A percentile compares a stretch with the other conserved stretches of the same genome.
These are phyloP conservation scores for Drosophila antonietae DNA, from an alignment of 2,888 invertebrate genomes.

Conservation along the genomic window DNA sequence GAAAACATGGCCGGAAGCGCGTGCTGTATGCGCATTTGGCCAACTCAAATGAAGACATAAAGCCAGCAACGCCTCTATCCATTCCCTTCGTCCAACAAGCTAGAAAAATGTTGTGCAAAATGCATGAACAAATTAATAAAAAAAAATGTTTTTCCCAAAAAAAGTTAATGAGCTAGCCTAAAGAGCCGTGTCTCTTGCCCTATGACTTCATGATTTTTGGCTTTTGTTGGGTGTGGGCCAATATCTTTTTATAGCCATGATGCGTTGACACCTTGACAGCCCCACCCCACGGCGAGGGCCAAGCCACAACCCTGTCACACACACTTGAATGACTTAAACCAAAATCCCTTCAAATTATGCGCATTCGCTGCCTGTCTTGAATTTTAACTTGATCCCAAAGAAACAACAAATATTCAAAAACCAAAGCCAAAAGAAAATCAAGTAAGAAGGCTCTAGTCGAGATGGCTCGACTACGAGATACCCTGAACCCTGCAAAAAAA, in stretches of 20 bases:
- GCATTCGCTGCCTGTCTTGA: slow-evolving; percentile 72
- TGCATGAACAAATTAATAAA: slow-evolving; percentile 40
- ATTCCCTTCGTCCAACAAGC: neutral
- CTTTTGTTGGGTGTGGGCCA: slow-evolving; percentile 48
- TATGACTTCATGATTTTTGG: slow-evolving; percentile 50
- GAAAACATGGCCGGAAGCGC: slow-evolving; percentile 61
- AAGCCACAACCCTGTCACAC: slow-evolving; percentile 34
- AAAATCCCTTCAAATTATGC: slow-evolving; percentile 79
- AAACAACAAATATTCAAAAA: neutral
- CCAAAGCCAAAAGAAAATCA: neutral
- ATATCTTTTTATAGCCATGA: slow-evolving; percentile 51
- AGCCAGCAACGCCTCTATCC: neutral
- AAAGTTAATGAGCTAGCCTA: slow-evolving; percentile 22
- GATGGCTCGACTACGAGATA: too few relatives aligned
- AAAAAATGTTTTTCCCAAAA: neutral
- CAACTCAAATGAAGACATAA: slow-evolving; percentile 48
- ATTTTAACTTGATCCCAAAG: slow-evolving; percentile 45
- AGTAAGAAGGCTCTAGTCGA: too few relatives aligned
- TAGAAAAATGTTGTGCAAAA: slow-evolving; percentile 43
- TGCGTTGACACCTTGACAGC: slow-evolving; percentile 56
- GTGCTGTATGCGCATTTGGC: slow-evolving; percentile 64
- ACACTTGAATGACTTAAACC: slow-evolving; percentile 72
- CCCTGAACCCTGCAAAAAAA: neutral
- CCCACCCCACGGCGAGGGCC: slow-evolving; percentile 8
- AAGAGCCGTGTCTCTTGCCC: slow-evolving; percentile 14